These are phyloP conservation scores for Tachina fera DNA, from an alignment of 2,888 invertebrate species.

Conservation along the genomic window DNA sequence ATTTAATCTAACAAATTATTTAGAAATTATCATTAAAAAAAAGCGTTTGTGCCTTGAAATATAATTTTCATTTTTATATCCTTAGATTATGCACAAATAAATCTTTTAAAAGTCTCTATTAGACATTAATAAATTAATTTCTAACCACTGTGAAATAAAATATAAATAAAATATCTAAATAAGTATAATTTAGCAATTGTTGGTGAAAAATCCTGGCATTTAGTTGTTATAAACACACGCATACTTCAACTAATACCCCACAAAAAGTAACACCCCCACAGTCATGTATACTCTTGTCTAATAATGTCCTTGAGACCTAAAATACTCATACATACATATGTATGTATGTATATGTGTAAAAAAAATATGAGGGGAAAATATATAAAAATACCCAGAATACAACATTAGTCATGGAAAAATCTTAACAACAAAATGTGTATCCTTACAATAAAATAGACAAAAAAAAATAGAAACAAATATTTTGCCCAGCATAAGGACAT, in stretches of 20 bases:
- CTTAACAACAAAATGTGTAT: slow-evolving; percentile 9
- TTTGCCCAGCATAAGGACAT: slow-evolving; percentile 1
- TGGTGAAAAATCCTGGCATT: slow-evolving; percentile 25
- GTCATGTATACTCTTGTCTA: background rate
- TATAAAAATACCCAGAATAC: slow-evolving; percentile 32
- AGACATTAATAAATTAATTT: background rate
- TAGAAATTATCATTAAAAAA: background rate
- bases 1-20: background rate
- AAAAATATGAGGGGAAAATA: background rate
- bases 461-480: background rate
- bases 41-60: background rate
- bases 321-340: background rate
- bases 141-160: background rate
- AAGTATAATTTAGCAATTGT: slow-evolving; percentile 30
- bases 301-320: slow-evolving; percentile 45
- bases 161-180: background rate
- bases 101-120: background rate
- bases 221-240: background rate
- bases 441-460: slow-evolving; percentile 14
- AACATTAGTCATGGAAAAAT: slow-evolving; percentile 40
- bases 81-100: background rate
- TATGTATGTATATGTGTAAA: background rate
- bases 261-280: background rate
- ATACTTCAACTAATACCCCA: background rate
- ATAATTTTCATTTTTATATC: background rate